phyloP scores from a whole-genome alignment of 2,113 vertebrate genomes.

The Isurus oxyrinchus region DNA sequence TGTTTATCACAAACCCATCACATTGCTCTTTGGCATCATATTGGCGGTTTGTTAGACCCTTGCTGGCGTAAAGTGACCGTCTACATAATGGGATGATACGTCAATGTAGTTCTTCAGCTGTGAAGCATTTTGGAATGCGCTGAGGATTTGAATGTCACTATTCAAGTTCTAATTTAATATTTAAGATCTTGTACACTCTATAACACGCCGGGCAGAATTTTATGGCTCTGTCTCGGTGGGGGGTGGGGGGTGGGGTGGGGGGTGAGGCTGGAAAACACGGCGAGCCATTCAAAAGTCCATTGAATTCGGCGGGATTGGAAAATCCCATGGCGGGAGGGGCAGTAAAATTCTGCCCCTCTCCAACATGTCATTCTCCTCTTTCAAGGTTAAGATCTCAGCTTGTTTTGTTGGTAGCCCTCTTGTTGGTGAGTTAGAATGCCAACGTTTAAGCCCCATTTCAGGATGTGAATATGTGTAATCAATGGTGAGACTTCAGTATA shows the following conservation, averaged over 20 bases:
- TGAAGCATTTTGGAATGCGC: neutral
- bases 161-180: neutral
- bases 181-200: neutral
- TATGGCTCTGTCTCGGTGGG: no score
- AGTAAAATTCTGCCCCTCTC: neutral
- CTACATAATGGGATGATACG: neutral
- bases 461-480: neutral
- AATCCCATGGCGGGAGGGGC: no score
- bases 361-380: neutral
- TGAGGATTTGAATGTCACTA: neutral
- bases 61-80: no score
- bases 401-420: neutral
- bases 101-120: neutral
- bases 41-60: no score
- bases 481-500: neutral
- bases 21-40: no score
- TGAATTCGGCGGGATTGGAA: no score
- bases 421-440: neutral
- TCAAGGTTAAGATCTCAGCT: neutral
- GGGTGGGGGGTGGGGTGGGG: no score
- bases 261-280: no score
- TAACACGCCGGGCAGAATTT: neutral
- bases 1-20: no score
- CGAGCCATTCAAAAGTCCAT: no score
- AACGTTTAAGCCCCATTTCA: neutral